Percentiles rank a stretch among this genome's conserved stretches.
Conservation (phyloP, 2,888 invertebrate genomes). For the Aradus depressus region DNA sequence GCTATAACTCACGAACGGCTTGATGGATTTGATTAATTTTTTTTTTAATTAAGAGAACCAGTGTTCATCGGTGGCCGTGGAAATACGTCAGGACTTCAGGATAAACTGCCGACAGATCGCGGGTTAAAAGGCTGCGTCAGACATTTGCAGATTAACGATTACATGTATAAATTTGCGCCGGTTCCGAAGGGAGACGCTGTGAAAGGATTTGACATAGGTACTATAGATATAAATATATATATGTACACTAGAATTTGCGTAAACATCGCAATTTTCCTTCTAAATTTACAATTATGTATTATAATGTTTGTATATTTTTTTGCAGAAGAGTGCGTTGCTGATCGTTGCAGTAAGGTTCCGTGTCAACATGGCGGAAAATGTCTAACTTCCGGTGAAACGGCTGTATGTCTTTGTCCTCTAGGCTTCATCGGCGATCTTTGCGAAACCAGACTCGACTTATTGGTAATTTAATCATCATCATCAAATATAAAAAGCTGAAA, state of each 20-base stretch:
- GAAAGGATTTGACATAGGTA: constrained; percentile 82
- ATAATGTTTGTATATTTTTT: no score
- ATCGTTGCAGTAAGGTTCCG: constrained; percentile 59
- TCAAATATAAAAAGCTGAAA: no score
- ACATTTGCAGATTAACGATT: constrained; percentile 80
- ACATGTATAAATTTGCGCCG: constrained; percentile 70
- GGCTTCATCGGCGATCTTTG: constrained; percentile 87
- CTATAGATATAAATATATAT: constrained; percentile 38
- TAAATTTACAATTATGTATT: no score
- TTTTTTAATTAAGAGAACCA: constrained; percentile 86
- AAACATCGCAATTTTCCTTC: no score
- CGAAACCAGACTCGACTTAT: constrained; percentile 76
- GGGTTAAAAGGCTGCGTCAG: constrained; percentile 85
- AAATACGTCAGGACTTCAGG: constrained; percentile 70
- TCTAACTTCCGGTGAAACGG: constrained; percentile 46
- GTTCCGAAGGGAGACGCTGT: constrained; percentile 70
- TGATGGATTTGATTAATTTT: no score
- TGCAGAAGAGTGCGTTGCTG: constrained; percentile 69
- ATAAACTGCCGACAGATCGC: constrained; percentile 62
- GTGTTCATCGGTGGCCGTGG: constrained; percentile 87
- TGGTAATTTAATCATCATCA: no score
- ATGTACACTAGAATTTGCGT: no score
- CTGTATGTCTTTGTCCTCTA: constrained; percentile 79
- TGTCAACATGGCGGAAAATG: constrained; percentile 91
- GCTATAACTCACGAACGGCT: no score